Evolutionary conservation across 2,113 vertebrate species (phyloP), one percentile per base, ranked within the genome.

Genomic region (Alligator sinensis): DNA sequence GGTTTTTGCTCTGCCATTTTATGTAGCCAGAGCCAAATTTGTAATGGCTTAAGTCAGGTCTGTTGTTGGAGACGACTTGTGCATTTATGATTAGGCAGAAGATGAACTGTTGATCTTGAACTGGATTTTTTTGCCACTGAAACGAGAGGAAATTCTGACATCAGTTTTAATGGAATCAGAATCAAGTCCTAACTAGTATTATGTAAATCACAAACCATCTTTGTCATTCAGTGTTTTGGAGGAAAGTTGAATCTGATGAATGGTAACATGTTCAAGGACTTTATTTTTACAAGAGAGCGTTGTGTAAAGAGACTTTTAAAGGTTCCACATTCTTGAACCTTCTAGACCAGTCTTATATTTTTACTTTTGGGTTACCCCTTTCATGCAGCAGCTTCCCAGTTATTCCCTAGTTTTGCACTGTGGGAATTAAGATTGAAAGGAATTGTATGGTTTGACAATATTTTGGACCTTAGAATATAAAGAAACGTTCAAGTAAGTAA

Each of bases 391-490:
- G 84, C 84, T 87, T 92, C 34, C 64, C 66, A 83, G 80, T 78
- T 92, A 81, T 70, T 92, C 88, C 61, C 89, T 91, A 54, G 30
- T 80, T 86, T 93, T 93, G 68, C 84, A 13, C 83, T 94, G 58
- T 47, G 47, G 47, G 47, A 47, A 47, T 47, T 47, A 47, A 47
- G 47, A 47, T 47, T 47, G 47, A 47, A 47, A 47, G 47, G 2
- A 47, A 47, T 47, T 47, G 47, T 47, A 47, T 9, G 7, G 47
- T 47, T 47, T 47, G 47, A 47, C 17, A 34, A 34, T 19, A 70
- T 34, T 30, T 21, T 70, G 30, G n/a, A 17, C 66, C 30, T 34
- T 30, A 68, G 66, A 70, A 34, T 18, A 34, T 70, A 21, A 11
- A 34, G 12, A 70, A 70, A 19, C 34, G 30, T 38, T 21, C 34